A percentile compares a stretch with the other conserved stretches of the same genome.
These are phyloP conservation scores for Tenrec ecaudatus DNA, from an alignment of 2,113 vertebrate species.

Conservation along the genomic window DNA sequence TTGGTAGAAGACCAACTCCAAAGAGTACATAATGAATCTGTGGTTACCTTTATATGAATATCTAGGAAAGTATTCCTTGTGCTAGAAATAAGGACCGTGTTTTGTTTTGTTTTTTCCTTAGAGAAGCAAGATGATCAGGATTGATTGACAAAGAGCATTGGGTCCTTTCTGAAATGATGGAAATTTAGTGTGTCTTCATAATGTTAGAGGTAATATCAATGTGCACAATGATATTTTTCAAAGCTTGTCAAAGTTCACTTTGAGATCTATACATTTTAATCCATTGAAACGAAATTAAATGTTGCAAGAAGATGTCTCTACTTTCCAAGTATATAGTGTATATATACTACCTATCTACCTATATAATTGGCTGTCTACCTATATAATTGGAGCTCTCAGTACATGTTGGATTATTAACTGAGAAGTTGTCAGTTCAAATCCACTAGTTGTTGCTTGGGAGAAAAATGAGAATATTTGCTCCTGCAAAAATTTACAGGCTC, in stretches of 20 bases:
- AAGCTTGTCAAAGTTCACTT: not conserved
- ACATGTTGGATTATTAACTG: too few species aligned
- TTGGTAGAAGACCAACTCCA: not conserved
- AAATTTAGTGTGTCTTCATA: not conserved
- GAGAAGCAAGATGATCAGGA: not conserved
- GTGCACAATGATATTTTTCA: not conserved
- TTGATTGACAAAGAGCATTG: not conserved
- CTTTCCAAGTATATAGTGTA: not conserved
- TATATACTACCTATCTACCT: not conserved
- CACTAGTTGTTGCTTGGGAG: too few species aligned
- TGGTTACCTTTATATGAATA: not conserved
- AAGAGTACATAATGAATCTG: not conserved
- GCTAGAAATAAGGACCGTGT: not conserved
- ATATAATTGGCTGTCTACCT: too few species aligned
- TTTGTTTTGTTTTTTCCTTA: not conserved
- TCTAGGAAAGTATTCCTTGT: not conserved
- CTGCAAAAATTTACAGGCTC: too few species aligned
- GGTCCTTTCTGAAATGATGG: not conserved
- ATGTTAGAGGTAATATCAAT: accelerated
- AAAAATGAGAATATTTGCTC: too few species aligned
- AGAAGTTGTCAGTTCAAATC: too few species aligned
- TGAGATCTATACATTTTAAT: not conserved
- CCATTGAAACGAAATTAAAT: not conserved
- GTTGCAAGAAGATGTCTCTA: not conserved
- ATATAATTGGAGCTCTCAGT: too few species aligned